These are phyloP conservation scores for Cabera pusaria DNA, from an alignment of 2,888 invertebrate genomes.

Conservation along the genomic window DNA sequence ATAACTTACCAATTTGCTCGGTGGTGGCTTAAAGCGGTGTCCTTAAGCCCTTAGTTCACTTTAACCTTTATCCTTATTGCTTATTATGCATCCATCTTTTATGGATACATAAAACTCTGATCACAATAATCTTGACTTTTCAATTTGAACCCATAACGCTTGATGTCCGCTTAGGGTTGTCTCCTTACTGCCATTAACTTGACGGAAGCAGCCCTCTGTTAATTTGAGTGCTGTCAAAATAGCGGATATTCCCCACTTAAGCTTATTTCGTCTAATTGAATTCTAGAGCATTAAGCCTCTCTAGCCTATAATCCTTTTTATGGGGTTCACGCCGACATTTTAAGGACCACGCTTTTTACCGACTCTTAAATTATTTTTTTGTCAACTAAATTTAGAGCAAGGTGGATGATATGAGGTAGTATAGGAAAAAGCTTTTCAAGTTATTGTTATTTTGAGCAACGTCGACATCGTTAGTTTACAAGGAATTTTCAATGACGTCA, in stretches of 20 bases:
- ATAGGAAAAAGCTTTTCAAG: too few species aligned
- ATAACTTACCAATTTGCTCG: too few species aligned
- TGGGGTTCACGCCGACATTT: slow-evolving; percentile 75
- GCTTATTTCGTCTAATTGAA: slow-evolving; percentile 82
- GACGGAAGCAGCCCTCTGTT: slow-evolving; percentile 66
- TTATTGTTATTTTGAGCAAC: too few species aligned
- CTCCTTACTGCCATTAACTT: slow-evolving; percentile 52
- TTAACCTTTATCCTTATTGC: too few species aligned
- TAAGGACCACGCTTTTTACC: slow-evolving; percentile 58
- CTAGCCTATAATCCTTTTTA: slow-evolving; percentile 77
- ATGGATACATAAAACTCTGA: too few species aligned
- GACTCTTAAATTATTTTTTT: slow-evolving; percentile 63
- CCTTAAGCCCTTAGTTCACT: too few species aligned
- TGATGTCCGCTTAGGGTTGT: slow-evolving; percentile 38
- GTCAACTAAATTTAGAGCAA: slow-evolving; percentile 51
- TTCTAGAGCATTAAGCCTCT: slow-evolving; percentile 72
- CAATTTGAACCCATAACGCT: slow-evolving; percentile 7
- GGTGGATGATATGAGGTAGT: too few species aligned
- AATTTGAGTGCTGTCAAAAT: slow-evolving; percentile 80
- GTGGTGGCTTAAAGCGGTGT: too few species aligned
- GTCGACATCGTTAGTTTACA: too few species aligned
- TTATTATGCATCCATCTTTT: too few species aligned
- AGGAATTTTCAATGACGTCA: too few species aligned
- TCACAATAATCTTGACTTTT: too few species aligned
- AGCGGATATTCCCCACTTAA: slow-evolving; percentile 77